phyloP scores from a whole-genome alignment of 1,140 invertebrate genomes.

The Branchinecta lynchi region DNA sequence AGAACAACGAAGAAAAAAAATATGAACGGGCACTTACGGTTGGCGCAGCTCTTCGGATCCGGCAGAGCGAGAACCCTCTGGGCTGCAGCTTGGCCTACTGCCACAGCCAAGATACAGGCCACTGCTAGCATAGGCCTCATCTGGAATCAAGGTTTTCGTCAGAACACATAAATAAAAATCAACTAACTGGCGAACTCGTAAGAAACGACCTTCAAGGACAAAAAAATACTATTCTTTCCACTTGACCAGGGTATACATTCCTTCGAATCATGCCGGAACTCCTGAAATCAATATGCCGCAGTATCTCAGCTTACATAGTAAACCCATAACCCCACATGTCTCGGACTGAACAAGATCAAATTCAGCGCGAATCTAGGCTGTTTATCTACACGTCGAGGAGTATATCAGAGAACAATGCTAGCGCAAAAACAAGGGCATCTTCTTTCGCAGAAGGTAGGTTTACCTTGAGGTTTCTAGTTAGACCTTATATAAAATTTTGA shows the following conservation, averaged over 20 bases:
- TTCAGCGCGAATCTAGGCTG: too few relatives aligned
- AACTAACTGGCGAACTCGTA: neutral
- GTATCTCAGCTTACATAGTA: too few relatives aligned
- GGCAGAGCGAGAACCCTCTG: constrained; percentile 68
- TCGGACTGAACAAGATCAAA: too few relatives aligned
- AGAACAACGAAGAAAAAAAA: too few relatives aligned
- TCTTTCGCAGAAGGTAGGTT: too few relatives aligned
- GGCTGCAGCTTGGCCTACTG: constrained; percentile 37
- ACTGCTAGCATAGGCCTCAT: constrained; percentile 6
- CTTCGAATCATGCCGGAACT: neutral
- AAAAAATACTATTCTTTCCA: neutral
- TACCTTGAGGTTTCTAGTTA: too few relatives aligned
- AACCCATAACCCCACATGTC: too few relatives aligned
- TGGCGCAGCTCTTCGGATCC: constrained; percentile 70
- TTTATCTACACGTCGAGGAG: too few relatives aligned
- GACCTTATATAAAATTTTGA: too few relatives aligned
- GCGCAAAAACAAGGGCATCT: too few relatives aligned
- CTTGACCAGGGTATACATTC: neutral
- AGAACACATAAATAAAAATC: neutral
- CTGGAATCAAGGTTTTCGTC: neutral
- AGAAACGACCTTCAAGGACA: neutral
- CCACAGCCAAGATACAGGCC: neutral
- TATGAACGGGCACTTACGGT: constrained; percentile 44
- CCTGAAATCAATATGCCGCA: neutral
- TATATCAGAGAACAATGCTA: too few relatives aligned